A percentile compares a stretch with the other conserved stretches of the same genome.
Evolutionary conservation across 1,140 invertebrate species (phyloP).

Genomic region (Physella acuta): DNA sequence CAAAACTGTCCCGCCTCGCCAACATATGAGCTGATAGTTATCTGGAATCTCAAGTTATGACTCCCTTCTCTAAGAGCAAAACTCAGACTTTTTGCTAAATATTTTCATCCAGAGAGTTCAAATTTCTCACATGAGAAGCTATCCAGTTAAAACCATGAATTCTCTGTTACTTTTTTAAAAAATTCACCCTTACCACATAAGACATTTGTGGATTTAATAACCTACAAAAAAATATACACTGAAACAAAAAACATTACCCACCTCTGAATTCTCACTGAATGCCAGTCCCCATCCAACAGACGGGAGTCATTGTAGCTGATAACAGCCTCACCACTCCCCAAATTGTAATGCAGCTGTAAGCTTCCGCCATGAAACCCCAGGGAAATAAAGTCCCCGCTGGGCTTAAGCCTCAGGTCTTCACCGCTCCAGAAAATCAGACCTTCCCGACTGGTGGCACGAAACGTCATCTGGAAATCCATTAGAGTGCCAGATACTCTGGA

Average conservation of each 20-base stretch:
- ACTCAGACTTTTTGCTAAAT: no score
- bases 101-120: no score
- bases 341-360: slow-evolving; percentile 68
- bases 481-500: slow-evolving; percentile 76
- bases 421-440: slow-evolving; percentile 90
- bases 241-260: slow-evolving; percentile 51
- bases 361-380: slow-evolving; percentile 80
- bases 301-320: slow-evolving; percentile 83
- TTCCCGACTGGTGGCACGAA: slow-evolving; percentile 68
- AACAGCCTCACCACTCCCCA: slow-evolving; percentile 71
- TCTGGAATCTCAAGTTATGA: no score
- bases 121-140: no score
- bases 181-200: neutral
- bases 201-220: neutral
- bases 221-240: neutral
- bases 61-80: no score
- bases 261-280: slow-evolving; percentile 84
- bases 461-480: slow-evolving; percentile 79
- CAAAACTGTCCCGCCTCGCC: no score
- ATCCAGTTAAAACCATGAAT: no score
- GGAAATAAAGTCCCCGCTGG: slow-evolving; percentile 74
- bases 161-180: neutral
- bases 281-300: slow-evolving; percentile 90
- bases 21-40: no score
- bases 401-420: slow-evolving; percentile 63